Evolutionary conservation across 2,888 invertebrate species (phyloP).

Genomic region (Drosophila bunnanda): DNA sequence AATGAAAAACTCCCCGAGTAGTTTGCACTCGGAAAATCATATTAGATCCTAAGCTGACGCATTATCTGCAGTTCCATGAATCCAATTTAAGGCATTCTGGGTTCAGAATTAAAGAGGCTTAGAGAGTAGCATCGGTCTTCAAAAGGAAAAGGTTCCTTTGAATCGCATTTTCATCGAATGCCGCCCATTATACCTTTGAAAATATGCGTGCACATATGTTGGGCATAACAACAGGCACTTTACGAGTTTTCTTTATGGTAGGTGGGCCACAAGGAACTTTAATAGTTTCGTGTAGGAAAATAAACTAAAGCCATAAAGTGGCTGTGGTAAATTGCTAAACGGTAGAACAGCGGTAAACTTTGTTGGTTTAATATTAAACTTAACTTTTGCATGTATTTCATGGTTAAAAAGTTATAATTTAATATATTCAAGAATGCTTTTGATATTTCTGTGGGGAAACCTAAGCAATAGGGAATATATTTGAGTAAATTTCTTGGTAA

Average conservation of each 20-base stretch:
- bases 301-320: not conserved
- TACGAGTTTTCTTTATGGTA: not conserved
- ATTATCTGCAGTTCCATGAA: conserved; percentile 14
- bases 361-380: not conserved
- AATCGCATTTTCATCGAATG: not conserved
- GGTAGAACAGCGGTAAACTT: not conserved
- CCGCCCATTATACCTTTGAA: conserved; percentile 6
- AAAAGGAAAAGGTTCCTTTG: not conserved
- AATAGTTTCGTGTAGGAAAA: conserved; percentile 3
- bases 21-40: conserved; percentile 16
- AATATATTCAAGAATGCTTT: not conserved
- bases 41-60: conserved; percentile 15
- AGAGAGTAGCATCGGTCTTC: conserved; percentile 4
- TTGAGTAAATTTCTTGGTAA: not conserved
- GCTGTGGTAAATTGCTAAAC: not conserved
- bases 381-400: not conserved
- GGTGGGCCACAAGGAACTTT: not conserved
- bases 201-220: conserved; percentile 19
- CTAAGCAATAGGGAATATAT: too few relatives aligned
- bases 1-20: conserved; percentile 3
- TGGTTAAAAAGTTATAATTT: not conserved
- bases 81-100: conserved; percentile 4
- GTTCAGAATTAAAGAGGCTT: conserved; percentile 4
- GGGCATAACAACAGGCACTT: not conserved
- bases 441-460: not conserved